phyloP scores from a whole-genome alignment of 2,888 invertebrate genomes.

The Philhelius pedissequus region DNA sequence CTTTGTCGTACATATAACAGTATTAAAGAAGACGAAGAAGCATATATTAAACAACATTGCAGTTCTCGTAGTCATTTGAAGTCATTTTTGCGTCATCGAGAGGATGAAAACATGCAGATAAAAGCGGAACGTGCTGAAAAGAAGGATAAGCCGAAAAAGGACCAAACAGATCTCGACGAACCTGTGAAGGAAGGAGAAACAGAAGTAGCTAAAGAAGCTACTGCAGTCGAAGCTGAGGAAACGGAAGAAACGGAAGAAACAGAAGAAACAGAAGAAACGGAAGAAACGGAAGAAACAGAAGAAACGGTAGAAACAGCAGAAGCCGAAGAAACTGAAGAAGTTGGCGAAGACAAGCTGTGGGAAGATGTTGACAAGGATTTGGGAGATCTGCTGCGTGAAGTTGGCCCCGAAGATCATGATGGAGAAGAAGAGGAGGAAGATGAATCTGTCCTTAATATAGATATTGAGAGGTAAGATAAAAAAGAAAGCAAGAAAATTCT shows the following conservation, averaged over 20 bases:
- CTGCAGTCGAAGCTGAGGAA: conserved; percentile 82
- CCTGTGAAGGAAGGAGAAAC: conserved; percentile 70
- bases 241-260: conserved; percentile 46
- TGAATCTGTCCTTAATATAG: conserved; percentile 80
- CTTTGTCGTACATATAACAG: conserved; percentile 88
- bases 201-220: conserved; percentile 85
- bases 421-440: conserved; percentile 84
- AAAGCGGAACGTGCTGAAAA: conserved; percentile 86
- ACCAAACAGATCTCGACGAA: conserved; percentile 65
- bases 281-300: conserved; percentile 80
- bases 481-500: not conserved
- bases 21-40: conserved; percentile 82
- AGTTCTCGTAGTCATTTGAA: conserved; percentile 87
- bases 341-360: conserved; percentile 86
- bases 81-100: conserved; percentile 87
- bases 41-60: conserved; percentile 86
- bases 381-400: conserved; percentile 86
- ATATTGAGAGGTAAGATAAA: conserved; percentile 80
- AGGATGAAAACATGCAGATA: conserved; percentile 86
- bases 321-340: conserved; percentile 79
- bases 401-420: conserved; percentile 84
- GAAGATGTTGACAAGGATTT: conserved; percentile 90
- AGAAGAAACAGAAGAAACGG: conserved; percentile 78
- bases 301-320: conserved; percentile 19
- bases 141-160: conserved; percentile 76